These are phyloP conservation scores for Aphrophora alni DNA, from an alignment of 2,888 invertebrate species.

Conservation along the genomic window DNA sequence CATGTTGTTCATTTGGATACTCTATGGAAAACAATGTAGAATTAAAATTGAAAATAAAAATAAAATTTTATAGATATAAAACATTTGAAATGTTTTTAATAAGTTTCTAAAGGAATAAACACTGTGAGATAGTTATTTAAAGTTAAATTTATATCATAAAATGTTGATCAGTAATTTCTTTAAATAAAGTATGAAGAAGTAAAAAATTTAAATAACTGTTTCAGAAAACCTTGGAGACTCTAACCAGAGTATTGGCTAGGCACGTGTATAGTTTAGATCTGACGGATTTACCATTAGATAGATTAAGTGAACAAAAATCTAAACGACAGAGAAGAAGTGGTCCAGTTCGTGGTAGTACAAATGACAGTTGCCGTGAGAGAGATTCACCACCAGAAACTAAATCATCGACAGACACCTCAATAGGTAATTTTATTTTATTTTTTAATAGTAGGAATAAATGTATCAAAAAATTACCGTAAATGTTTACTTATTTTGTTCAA, in stretches of 20 bases:
- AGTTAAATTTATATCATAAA: neutral
- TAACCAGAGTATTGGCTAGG: constrained; percentile 92
- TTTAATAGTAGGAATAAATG: neutral
- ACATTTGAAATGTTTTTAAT: too few relatives aligned
- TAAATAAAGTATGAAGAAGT: too few relatives aligned
- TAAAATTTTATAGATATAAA: too few relatives aligned
- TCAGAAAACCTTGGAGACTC: constrained; percentile 94
- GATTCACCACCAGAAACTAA: constrained; percentile 26
- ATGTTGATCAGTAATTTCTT: too few relatives aligned
- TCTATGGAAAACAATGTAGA: too few relatives aligned
- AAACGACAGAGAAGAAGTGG: constrained; percentile 66
- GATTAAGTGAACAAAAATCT: constrained; percentile 78
- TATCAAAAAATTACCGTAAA: too few relatives aligned
- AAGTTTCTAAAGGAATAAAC: too few relatives aligned
- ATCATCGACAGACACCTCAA: constrained; percentile 13
- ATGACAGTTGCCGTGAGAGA: constrained; percentile 7
- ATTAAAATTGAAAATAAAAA: too few relatives aligned
- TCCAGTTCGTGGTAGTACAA: constrained; percentile 6
- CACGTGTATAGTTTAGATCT: constrained; percentile 95
- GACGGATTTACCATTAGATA: constrained; percentile 81
- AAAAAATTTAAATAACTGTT: constrained; percentile 46
- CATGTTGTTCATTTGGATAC: too few relatives aligned
- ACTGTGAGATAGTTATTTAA: too few relatives aligned
- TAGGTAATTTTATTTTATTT: constrained; percentile 12
- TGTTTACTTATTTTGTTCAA: too few relatives aligned